Percentiles rank a stretch among this genome's conserved stretches.
These are phyloP conservation scores for Mobula birostris DNA, from an alignment of 2,113 vertebrate genomes.

Conservation along the genomic window DNA sequence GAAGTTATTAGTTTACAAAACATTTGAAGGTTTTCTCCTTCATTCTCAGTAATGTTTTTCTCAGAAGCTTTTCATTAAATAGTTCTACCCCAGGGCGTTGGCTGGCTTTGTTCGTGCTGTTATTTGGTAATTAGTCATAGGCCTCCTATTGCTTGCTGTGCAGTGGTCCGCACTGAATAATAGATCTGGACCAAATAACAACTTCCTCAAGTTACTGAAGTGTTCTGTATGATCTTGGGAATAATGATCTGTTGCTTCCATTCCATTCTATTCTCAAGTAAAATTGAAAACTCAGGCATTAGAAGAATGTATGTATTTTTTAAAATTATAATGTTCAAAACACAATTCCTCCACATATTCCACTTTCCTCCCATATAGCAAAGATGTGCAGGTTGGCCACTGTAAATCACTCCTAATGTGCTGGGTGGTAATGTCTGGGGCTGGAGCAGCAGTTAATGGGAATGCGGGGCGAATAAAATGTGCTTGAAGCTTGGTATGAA, in stretches of 20 bases:
- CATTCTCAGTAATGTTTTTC: neutral
- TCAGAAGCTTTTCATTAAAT: neutral
- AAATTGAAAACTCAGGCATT: neutral
- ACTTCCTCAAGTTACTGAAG: neutral
- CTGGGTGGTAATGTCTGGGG: too few relatives aligned
- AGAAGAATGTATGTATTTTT: neutral
- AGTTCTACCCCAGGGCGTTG: neutral
- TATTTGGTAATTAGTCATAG: neutral
- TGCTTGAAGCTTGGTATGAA: too few relatives aligned
- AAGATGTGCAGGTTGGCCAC: too few relatives aligned
- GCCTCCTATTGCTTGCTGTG: neutral
- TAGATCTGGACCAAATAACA: neutral
- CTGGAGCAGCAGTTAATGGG: too few relatives aligned
- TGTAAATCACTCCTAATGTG: too few relatives aligned
- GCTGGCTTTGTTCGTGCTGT: neutral
- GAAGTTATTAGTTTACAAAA: neutral
- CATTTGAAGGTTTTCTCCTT: neutral
- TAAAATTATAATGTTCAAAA: neutral
- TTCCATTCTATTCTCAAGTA: neutral
- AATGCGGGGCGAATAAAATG: too few relatives aligned
- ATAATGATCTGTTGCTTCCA: neutral
- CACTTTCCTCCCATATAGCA: neutral
- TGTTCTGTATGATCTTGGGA: neutral
- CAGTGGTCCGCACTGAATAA: neutral
- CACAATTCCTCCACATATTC: neutral